These are phyloP conservation scores for chimpanzee (Pan troglodytes) DNA, from an alignment of 2,113 vertebrate species.

Conservation along the genomic window NHGRI_mPanTro3-v2.1_pri NC_072403.2:165141501-165142000, in stretches of 20 bases:
- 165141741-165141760: neutral
- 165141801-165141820: too few relatives aligned
- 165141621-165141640: neutral
- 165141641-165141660: neutral
- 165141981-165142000: too few relatives aligned
- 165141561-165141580: neutral
- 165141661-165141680: neutral
- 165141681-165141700: neutral
- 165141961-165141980: too few relatives aligned
- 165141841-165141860: too few relatives aligned
- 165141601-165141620: neutral
- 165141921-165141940: too few relatives aligned
- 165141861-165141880: too few relatives aligned
- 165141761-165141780: neutral
- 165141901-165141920: too few relatives aligned
- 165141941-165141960: too few relatives aligned
- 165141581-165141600: neutral
- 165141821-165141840: too few relatives aligned
- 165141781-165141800: fast-evolving
- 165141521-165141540: neutral
- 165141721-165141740: neutral
- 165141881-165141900: too few relatives aligned
- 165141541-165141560: neutral
- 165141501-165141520: neutral
- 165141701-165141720: neutral